Conservation (phyloP, 2,888 invertebrate genomes). For the Sthenelais limicola region DNA sequence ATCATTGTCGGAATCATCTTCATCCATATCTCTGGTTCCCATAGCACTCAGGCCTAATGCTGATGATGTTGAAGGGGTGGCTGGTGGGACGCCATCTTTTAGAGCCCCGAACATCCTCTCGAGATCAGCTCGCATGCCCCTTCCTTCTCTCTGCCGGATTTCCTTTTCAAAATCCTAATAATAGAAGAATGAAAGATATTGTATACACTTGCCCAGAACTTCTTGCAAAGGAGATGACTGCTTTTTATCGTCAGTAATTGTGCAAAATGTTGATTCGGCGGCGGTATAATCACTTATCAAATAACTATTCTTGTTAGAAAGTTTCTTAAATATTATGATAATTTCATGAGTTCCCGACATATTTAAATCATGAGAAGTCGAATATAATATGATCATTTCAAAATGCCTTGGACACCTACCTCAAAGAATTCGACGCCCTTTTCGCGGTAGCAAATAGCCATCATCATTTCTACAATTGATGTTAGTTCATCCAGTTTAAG, state of each 20-base stretch:
- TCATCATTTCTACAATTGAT: constrained; percentile 64
- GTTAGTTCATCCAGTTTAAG: constrained; percentile 61
- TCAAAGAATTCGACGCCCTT: constrained; percentile 58
- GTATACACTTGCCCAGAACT: too few relatives aligned
- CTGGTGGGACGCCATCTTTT: too few relatives aligned
- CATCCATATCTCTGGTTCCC: too few relatives aligned
- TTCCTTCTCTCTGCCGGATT: constrained; percentile 41
- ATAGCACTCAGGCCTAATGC: too few relatives aligned
- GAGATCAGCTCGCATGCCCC: constrained; percentile 54
- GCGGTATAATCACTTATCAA: too few relatives aligned
- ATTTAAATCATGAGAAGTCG: background rate
- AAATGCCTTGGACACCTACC: too few relatives aligned
- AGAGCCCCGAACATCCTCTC: constrained; percentile 60
- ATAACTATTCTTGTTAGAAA: background rate
- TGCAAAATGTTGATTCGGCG: too few relatives aligned
- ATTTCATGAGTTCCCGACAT: background rate
- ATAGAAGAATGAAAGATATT: too few relatives aligned
- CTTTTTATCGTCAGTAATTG: too few relatives aligned
- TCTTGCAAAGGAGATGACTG: too few relatives aligned
- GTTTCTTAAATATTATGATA: background rate
- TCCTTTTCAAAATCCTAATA: constrained; percentile 37
- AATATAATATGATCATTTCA: background rate
- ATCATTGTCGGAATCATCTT: too few relatives aligned
- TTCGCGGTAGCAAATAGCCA: constrained; percentile 69
- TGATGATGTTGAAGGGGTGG: too few relatives aligned